Base-by-base conservation (phyloP, 2,888 invertebrate genomes). In the Harmothoe impar region DNA sequence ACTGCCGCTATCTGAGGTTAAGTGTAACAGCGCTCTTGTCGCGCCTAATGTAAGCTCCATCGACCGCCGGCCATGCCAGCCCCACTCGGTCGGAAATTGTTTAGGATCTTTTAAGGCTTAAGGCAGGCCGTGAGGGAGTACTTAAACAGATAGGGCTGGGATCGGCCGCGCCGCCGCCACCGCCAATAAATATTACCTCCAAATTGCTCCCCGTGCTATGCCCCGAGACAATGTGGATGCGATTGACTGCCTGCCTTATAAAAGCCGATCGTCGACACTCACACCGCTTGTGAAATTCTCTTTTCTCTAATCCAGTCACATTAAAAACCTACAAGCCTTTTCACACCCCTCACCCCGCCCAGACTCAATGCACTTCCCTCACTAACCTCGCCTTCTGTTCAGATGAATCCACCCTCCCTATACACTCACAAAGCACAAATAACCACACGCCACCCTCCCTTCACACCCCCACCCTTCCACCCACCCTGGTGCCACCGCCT, bases 11-110 rank as follows among this genome's bases (percentile, higher is more conserved):
- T 86, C 86, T 25, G 54, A 54, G 86, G 86, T 86, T 86, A 86
- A 86, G 86, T 86, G 86, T 86, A 86, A 86, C 86, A 86, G 86
- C 56, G 29, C 52, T 86, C 86, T 86, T 86, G 86, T 86, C 86
- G 29, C 56, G 86, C 56, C 56, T 86, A 86, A 86, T 86, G 86
- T 86, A 86, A 86, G 52, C 54, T 29, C 52, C 52, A 86, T 86
- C 86, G 86, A 86, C 56, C 86, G 31, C 31, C 35, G 86, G 86
- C 29, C 43, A 20, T 17, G 81, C 81, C 81, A 15, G 43, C 43
- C 81, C n/a, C 10, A 35, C 78, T 25, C 43, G 43, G 5, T 35
- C 52, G 86, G 86, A 86, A 86, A 86, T 86, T 52, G 86, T 54
- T 86, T 86, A 86, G 86, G 86, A 86, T 86, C 56, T 86, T 86